phyloP scores from a whole-genome alignment of 2,797 vertebrate species.

The Crocodylus rhombifer region DNA sequence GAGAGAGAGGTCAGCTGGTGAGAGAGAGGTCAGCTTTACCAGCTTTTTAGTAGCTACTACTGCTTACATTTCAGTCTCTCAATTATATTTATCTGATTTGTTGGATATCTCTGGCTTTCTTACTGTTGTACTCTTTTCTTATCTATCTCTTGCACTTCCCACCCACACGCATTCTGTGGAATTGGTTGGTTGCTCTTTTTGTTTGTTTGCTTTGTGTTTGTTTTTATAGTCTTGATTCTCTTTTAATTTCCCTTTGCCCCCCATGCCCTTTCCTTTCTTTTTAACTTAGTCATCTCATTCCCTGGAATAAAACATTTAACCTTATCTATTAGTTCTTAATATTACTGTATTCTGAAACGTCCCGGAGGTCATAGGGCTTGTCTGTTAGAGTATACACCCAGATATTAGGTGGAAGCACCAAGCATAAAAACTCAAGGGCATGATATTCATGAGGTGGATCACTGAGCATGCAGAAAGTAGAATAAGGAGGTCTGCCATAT shows the following conservation, averaged over 20 bases:
- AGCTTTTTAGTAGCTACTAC: not conserved
- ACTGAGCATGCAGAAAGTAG: not conserved
- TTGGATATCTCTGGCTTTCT: not conserved
- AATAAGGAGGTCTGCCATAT: accelerated
- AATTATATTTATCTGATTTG: not conserved
- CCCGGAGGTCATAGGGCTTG: no score
- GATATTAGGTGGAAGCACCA: no score
- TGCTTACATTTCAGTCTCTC: not conserved
- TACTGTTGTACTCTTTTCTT: not conserved
- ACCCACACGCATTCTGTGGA: not conserved
- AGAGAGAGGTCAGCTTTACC: not conserved
- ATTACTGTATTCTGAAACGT: no score
- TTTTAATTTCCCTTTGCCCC: not conserved
- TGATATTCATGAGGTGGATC: no score
- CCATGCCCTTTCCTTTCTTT: not conserved
- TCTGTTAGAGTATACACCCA: no score
- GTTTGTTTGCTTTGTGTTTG: no score
- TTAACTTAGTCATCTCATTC: no score
- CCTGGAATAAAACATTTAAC: no score
- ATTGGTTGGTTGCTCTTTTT: not conserved
- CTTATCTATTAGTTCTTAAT: no score
- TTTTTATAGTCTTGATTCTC: not conserved
- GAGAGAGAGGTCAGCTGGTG: not conserved
- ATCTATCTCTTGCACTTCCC: not conserved
- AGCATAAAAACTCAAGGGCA: no score